phyloP scores from a whole-genome alignment of 2,888 invertebrate genomes.

The Omphaloscelis lunosa region DNA sequence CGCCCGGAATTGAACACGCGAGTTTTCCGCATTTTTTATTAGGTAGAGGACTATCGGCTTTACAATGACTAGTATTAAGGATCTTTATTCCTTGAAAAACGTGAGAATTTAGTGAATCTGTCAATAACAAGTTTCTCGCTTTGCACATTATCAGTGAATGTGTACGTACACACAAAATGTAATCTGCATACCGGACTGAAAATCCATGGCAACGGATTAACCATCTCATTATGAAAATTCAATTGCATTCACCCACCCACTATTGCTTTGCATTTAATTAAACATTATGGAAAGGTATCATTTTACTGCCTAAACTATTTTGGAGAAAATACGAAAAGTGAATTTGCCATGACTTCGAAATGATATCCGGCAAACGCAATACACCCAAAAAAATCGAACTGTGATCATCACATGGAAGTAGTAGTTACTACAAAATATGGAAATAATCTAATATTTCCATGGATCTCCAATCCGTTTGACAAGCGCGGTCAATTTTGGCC shows the following conservation, averaged over 20 bases:
- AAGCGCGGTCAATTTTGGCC: not conserved
- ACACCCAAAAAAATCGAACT: not conserved
- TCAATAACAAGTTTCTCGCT: conserved; percentile 24
- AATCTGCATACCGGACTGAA: not conserved
- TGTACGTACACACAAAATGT: not conserved
- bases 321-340: not conserved
- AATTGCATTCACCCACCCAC: not conserved
- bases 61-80: conserved; percentile 7
- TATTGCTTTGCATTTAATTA: not conserved
- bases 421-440: not conserved
- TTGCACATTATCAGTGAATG: conserved; percentile 3
- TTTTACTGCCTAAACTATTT: not conserved
- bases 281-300: not conserved
- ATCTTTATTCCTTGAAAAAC: conserved; percentile 9
- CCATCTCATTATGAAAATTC: not conserved
- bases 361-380: not conserved
- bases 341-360: not conserved
- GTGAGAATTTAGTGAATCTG: conserved; percentile 6
- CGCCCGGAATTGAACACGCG: conserved; percentile 24
- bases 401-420: not conserved
- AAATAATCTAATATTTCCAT: not conserved
- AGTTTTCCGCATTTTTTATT: conserved; percentile 33
- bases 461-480: not conserved
- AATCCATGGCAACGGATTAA: not conserved
- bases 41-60: conserved; percentile 26